These are phyloP conservation scores for Alethe diademata DNA, from an alignment of 2,113 vertebrate genomes.

Conservation along the genomic window DNA sequence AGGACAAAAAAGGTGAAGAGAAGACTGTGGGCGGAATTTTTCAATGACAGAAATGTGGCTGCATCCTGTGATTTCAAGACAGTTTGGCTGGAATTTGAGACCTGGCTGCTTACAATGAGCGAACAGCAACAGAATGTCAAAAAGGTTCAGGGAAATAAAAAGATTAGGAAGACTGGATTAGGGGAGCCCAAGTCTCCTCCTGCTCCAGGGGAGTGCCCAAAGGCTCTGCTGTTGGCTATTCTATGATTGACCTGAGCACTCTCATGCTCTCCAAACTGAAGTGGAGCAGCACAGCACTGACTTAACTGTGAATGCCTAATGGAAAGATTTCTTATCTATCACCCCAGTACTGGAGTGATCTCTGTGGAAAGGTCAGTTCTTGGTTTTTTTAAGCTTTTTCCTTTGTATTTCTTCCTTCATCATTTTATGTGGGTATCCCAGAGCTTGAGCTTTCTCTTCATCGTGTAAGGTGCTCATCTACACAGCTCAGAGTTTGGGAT, in stretches of 20 bases:
- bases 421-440: neutral
- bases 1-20: neutral
- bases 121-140: neutral
- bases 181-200: neutral
- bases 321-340: neutral
- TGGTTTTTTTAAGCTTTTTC: neutral
- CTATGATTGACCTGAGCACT: neutral
- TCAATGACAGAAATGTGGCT: neutral
- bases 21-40: neutral
- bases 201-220: neutral
- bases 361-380: neutral
- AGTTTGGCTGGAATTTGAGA: neutral
- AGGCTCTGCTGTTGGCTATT: neutral
- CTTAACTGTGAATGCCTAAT: neutral
- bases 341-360: neutral
- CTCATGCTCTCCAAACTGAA: neutral
- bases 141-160: neutral
- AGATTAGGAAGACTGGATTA: neutral
- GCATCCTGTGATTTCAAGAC: neutral
- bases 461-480: fast-evolving
- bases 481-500: neutral
- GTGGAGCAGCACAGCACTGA: neutral
- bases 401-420: neutral
- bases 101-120: neutral
- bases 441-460: neutral